These are phyloP conservation scores for Mnemiopsis leidyi DNA, from an alignment of 37 sponge, comb jelly and placozoan genomes.

Conservation along the genomic window DNA sequence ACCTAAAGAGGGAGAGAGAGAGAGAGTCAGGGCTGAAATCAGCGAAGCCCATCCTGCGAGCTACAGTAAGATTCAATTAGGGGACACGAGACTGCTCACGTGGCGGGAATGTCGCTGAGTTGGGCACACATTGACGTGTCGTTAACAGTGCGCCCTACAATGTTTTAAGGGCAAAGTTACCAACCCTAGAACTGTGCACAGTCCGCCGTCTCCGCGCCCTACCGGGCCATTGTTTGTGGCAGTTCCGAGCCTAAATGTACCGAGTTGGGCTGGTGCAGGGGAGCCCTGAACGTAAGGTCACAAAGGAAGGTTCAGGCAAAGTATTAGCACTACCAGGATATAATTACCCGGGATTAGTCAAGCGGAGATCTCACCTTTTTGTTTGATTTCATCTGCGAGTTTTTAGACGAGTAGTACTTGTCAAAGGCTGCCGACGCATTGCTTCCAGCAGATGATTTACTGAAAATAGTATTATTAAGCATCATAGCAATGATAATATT, in stretches of 20 bases:
- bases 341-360: neutral
- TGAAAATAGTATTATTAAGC: constrained; percentile 8
- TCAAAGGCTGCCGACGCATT: constrained; percentile 33
- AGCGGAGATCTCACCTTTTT: constrained; percentile 7
- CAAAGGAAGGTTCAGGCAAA: no score
- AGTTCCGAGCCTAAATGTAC: neutral
- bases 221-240: neutral
- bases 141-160: neutral
- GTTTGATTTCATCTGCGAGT: constrained; percentile 22
- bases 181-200: neutral
- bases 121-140: no score
- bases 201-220: neutral
- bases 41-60: neutral
- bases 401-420: constrained; percentile 32
- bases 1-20: no score
- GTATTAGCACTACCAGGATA: neutral
- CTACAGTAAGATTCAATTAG: neutral
- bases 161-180: neutral
- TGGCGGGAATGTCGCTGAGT: no score
- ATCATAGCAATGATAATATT: no score
- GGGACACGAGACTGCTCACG: neutral
- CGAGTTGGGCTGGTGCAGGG: no score
- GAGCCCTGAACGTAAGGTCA: no score
- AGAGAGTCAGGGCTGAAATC: neutral
- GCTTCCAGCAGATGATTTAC: constrained; percentile 18